These are phyloP conservation scores for Salticus scenicus DNA, from an alignment of 2,888 invertebrate species.

Conservation along the genomic window DNA sequence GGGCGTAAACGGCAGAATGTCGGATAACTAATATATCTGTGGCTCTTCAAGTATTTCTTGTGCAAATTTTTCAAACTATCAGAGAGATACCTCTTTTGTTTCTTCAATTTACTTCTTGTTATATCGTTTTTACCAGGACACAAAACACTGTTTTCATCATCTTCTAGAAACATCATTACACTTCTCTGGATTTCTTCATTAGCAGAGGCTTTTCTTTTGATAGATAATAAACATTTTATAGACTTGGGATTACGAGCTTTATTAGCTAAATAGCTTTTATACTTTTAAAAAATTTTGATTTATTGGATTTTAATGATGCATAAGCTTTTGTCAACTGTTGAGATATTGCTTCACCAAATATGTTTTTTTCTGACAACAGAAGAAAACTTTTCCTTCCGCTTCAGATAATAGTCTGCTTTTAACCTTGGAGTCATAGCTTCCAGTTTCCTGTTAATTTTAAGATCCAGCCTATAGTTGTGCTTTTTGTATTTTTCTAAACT, in stretches of 20 bases:
- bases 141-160: not conserved
- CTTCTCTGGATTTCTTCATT: not conserved
- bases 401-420: not conserved
- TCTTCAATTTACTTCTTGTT: not conserved
- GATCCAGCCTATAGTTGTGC: not conserved
- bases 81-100: not conserved
- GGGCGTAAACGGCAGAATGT: not conserved
- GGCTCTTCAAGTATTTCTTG: not conserved
- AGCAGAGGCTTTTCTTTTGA: not conserved
- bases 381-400: not conserved
- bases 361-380: not conserved
- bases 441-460: not conserved
- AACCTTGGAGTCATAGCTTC: not conserved
- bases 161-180: not conserved
- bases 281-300: not conserved
- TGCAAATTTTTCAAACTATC: not conserved
- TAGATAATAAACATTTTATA: not conserved
- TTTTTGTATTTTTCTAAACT: not conserved
- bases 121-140: not conserved
- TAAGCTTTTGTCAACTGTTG: not conserved
- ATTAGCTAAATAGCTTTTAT: not conserved
- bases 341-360: not conserved
- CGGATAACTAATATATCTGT: not conserved
- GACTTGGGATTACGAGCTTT: not conserved
- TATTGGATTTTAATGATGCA: not conserved